Evolutionary conservation across 2,888 invertebrate genomes (phyloP).

Genomic region (Flabesymbios commensalis): DNA sequence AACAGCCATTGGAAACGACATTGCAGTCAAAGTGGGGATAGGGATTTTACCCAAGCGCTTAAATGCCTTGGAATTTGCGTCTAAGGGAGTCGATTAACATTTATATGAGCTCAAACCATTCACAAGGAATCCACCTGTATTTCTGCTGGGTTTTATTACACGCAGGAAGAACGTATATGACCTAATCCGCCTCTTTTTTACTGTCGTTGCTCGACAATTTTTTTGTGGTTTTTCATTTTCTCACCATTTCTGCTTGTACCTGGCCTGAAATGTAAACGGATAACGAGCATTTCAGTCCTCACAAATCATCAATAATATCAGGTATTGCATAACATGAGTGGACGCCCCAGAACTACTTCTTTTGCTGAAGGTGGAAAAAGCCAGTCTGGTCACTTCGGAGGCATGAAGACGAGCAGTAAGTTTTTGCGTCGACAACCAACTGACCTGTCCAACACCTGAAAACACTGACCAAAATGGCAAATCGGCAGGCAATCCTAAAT

Average conservation of each 20-base stretch:
- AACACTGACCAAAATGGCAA: no score
- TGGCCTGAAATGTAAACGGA: no score
- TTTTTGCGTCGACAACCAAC: background rate
- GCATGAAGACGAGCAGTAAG: constrained; percentile 26
- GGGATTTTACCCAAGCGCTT: constrained; percentile 6
- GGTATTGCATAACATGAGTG: constrained; percentile 18
- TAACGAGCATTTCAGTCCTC: no score
- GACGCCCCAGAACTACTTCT: constrained; percentile 33
- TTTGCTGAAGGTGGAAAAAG: constrained; percentile 31
- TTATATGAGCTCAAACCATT: background rate
- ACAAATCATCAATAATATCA: background rate
- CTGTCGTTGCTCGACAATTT: no score
- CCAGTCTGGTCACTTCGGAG: constrained; percentile 22
- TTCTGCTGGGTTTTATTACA: no score
- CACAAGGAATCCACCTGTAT: background rate
- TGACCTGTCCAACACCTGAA: background rate
- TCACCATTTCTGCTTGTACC: no score
- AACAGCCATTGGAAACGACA: constrained; percentile 29
- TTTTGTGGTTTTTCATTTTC: no score
- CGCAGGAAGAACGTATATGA: no score
- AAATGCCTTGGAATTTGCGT: constrained; percentile 18
- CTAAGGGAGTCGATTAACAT: constrained; percentile 7
- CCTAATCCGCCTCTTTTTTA: no score
- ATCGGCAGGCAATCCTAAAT: no score
- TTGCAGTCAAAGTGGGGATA: constrained; percentile 17